These are phyloP conservation scores for Paramisgurnus dabryanus DNA, from an alignment of 2,113 vertebrate species.

Conservation along the genomic window DNA sequence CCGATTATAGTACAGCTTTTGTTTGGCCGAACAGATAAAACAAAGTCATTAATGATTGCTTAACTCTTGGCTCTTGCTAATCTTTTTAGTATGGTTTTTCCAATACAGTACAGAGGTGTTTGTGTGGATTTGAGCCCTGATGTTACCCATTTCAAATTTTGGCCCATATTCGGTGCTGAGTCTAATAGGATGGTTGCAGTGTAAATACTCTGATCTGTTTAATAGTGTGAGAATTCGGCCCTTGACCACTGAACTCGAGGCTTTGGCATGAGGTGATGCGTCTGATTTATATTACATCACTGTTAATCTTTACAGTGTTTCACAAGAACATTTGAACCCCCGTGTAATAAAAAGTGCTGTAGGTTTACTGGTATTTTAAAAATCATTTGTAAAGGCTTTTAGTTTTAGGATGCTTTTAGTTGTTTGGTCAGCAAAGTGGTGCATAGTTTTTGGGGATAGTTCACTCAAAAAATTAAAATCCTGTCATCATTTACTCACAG, in stretches of 20 bases:
- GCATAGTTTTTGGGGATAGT: too few species aligned
- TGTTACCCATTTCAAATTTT: background rate
- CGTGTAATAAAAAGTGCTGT: background rate
- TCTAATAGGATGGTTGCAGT: background rate
- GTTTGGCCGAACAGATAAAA: background rate
- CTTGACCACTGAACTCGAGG: background rate
- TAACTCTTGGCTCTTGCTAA: background rate
- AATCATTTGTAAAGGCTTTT: background rate
- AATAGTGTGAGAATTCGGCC: background rate
- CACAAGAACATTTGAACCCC: background rate
- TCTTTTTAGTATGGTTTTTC: background rate
- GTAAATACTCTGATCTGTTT: conserved; percentile 1
- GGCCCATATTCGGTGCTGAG: background rate
- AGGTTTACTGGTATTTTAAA: background rate
- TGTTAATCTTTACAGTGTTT: conserved; percentile 1
- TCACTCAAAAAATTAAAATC: too few species aligned
- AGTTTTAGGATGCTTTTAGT: too few species aligned
- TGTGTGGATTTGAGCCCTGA: background rate
- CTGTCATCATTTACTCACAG: too few species aligned
- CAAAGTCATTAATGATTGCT: background rate
- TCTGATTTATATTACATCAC: background rate
- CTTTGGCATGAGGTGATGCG: background rate
- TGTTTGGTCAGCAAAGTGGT: too few species aligned
- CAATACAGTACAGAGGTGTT: background rate
- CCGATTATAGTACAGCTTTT: background rate